phyloP scores from a whole-genome alignment of 92 coral and sea anemone species.

The Parazoanthus swiftii region DNA sequence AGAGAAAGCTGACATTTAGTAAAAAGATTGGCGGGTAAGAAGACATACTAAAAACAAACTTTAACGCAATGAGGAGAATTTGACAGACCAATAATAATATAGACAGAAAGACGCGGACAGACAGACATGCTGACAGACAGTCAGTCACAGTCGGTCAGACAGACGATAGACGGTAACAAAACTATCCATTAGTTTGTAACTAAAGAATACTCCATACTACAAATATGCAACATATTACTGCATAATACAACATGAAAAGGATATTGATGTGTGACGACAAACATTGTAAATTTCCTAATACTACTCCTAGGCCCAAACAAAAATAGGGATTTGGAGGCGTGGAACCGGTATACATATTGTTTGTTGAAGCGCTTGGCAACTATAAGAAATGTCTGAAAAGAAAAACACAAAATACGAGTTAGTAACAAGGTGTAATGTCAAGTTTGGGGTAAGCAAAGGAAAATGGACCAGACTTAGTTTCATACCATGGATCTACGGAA shows the following conservation, averaged over 20 bases:
- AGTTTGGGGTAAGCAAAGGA: neutral
- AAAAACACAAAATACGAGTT: conserved; percentile 25
- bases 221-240: neutral
- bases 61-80: neutral
- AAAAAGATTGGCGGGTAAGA: no score
- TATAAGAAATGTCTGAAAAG: conserved; percentile 87
- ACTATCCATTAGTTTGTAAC: neutral
- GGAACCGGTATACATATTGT: conserved; percentile 88
- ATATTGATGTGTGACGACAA: conserved; percentile 99
- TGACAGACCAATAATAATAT: neutral
- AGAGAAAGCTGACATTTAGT: neutral
- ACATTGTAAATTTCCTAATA: conserved; percentile 94
- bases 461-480: neutral
- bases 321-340: conserved; percentile 81
- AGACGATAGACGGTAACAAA: neutral
- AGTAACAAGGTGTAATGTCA: neutral
- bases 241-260: conserved; percentile 61
- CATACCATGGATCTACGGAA: no score
- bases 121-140: neutral
- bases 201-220: neutral
- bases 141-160: neutral
- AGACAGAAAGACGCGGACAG: no score
- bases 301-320: conserved; percentile 93
- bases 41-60: no score
- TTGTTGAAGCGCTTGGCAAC: conserved; percentile 96